Conservation (phyloP, 2,113 vertebrate genomes). For the Lycaon pictus region DNA sequence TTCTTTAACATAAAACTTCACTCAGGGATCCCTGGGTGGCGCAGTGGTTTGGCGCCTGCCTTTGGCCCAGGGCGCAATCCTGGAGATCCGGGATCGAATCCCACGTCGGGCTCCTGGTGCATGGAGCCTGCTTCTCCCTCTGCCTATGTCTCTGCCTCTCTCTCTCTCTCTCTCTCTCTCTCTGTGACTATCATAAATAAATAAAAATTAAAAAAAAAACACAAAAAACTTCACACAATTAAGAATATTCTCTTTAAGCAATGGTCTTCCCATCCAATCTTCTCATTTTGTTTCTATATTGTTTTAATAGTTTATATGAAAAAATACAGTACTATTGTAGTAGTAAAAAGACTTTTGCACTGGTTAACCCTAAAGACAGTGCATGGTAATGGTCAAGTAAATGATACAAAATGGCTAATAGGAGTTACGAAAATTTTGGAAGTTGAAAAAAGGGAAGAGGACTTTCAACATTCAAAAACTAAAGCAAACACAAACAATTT, state of each 20-base stretch:
- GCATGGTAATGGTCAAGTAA: background rate
- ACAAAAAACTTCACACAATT: background rate
- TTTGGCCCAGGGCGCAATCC: too few relatives aligned
- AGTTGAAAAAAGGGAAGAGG: background rate
- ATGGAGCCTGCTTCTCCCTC: too few relatives aligned
- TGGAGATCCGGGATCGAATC: too few relatives aligned
- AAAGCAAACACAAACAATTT: slow-evolving; percentile 25
- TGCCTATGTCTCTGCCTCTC: too few relatives aligned
- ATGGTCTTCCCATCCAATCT: background rate
- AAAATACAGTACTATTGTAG: background rate
- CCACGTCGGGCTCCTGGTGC: too few relatives aligned
- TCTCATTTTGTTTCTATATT: slow-evolving; percentile 8
- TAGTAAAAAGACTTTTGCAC: background rate
- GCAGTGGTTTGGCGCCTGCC: too few relatives aligned
- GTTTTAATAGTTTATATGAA: background rate
- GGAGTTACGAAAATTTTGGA: background rate
- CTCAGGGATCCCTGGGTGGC: background rate
- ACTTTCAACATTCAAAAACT: background rate
- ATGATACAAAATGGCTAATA: background rate
- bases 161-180: too few relatives aligned
- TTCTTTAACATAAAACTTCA: slow-evolving; percentile 3
- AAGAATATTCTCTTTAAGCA: background rate
- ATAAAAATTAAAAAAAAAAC: too few relatives aligned
- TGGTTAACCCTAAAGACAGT: background rate
- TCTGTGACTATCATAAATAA: too few relatives aligned